phyloP scores from a whole-genome alignment of 2,888 invertebrate genomes.

The Tridacna crocea region DNA sequence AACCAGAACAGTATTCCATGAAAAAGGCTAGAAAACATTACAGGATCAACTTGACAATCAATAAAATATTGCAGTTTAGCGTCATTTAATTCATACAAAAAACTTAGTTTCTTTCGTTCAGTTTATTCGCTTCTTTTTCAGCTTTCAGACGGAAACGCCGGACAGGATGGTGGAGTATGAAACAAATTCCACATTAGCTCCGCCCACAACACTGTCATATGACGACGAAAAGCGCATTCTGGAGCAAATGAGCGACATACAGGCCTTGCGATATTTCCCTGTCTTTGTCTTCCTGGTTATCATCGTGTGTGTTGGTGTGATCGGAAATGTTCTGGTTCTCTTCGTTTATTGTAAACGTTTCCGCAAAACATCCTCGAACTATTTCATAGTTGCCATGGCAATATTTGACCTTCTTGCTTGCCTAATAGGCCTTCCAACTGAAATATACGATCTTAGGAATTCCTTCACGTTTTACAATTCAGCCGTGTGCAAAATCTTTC shows the following conservation, averaged over 20 bases:
- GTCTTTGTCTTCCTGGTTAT: slow-evolving; percentile 72
- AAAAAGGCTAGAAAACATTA: no score
- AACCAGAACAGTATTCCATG: no score
- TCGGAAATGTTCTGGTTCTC: slow-evolving; percentile 74
- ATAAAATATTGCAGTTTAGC: no score
- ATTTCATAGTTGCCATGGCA: slow-evolving; percentile 78
- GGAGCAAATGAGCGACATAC: slow-evolving; percentile 63
- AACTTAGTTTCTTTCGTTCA: no score
- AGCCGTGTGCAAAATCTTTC: slow-evolving; percentile 72
- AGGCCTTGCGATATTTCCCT: slow-evolving; percentile 72
- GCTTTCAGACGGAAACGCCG: neutral
- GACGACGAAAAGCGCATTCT: slow-evolving; percentile 44
- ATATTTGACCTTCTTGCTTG: slow-evolving; percentile 77
- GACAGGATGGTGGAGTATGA: neutral
- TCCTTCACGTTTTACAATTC: slow-evolving; percentile 75
- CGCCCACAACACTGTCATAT: slow-evolving; percentile 32
- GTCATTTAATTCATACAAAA: no score
- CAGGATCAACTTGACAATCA: no score
- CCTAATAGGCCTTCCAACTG: slow-evolving; percentile 74
- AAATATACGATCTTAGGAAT: slow-evolving; percentile 73
- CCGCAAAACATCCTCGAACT: slow-evolving; percentile 75
- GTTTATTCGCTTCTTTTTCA: neutral
- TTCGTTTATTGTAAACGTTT: slow-evolving; percentile 74
- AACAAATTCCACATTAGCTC: neutral
- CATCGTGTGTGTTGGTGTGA: slow-evolving; percentile 70